A percentile compares a stretch with the other conserved stretches of the same genome.
These are phyloP conservation scores for Agonopterix subpropinquella DNA, from an alignment of 2,888 invertebrate genomes.

Conservation along the genomic window DNA sequence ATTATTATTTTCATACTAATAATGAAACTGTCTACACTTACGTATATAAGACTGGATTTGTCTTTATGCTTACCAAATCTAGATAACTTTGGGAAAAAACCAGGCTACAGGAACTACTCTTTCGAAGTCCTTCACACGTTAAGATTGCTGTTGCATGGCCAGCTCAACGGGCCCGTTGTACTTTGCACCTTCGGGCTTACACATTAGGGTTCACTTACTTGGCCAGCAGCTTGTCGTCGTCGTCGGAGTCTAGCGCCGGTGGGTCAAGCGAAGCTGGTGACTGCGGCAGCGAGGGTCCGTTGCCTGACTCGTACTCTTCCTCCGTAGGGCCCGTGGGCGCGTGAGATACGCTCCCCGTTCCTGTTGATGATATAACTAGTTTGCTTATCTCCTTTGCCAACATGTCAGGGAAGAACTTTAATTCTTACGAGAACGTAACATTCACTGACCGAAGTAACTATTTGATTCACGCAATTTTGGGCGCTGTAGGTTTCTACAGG, in stretches of 20 bases:
- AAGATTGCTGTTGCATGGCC: slow-evolving; percentile 55
- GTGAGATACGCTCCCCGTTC: slow-evolving; percentile 20
- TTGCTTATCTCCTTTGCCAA: too few species aligned
- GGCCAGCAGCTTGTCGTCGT: slow-evolving; percentile 82
- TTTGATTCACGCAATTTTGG: too few species aligned
- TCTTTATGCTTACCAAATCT: too few species aligned
- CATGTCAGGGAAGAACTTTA: too few species aligned
- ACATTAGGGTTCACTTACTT: slow-evolving; percentile 44
- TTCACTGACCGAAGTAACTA: too few species aligned
- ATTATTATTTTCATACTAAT: too few species aligned
- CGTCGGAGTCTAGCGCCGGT: slow-evolving; percentile 87
- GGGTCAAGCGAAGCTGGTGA: slow-evolving; percentile 94
- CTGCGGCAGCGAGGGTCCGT: slow-evolving; percentile 95
- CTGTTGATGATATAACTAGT: slow-evolving; percentile 12
- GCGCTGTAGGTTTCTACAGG: too few species aligned
- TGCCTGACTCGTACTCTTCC: slow-evolving; percentile 97
- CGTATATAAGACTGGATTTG: too few species aligned
- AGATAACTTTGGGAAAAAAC: too few species aligned
- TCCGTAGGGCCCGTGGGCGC: slow-evolving; percentile 77
- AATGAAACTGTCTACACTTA: too few species aligned
- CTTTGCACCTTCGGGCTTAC: slow-evolving; percentile 87
- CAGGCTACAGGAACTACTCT: too few species aligned
- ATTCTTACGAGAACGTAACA: too few species aligned
- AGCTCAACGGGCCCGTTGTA: slow-evolving; percentile 89
- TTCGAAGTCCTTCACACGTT: not conserved